These are phyloP conservation scores for Mycalesis mineus DNA, from an alignment of 2,888 invertebrate genomes.

Conservation along the genomic window DNA sequence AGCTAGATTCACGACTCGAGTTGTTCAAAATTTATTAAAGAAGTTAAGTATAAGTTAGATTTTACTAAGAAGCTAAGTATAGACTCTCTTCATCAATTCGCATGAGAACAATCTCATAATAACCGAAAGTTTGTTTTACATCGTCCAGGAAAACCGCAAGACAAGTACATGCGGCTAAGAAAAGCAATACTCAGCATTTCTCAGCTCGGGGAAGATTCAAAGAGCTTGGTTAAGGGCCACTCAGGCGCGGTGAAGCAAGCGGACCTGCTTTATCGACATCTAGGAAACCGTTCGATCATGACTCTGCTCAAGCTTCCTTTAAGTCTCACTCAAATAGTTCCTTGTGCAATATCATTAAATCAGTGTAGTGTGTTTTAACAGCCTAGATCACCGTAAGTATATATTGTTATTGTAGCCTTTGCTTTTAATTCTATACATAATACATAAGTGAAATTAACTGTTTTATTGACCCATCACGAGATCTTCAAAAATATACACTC, in stretches of 20 bases:
- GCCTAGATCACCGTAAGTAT: slow-evolving; percentile 1
- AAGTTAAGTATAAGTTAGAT: too few species aligned
- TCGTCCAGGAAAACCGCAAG: not conserved
- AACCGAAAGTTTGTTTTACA: not conserved
- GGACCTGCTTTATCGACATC: slow-evolving; percentile 24
- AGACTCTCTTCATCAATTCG: too few species aligned
- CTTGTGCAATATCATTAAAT: not conserved
- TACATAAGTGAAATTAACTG: too few species aligned
- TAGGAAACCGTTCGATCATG: slow-evolving; percentile 15
- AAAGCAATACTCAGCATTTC: slow-evolving; percentile 16
- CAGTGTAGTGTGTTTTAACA: not conserved
- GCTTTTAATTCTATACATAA: too few species aligned
- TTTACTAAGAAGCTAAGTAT: too few species aligned
- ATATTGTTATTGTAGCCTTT: too few species aligned
- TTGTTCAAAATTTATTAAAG: too few species aligned
- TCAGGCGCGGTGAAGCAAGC: not conserved
- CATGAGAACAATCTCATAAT: too few species aligned
- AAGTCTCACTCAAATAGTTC: slow-evolving; percentile 1
- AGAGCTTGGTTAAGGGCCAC: slow-evolving; percentile 17
- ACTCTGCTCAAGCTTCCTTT: not conserved
- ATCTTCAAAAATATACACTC: too few species aligned
- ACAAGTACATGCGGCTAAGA: not conserved
- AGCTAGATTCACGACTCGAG: too few species aligned
- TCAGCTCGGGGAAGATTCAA: slow-evolving; percentile 15
- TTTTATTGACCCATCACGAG: too few species aligned